Conservation (phyloP, 2,797 vertebrate genomes). For the Lagodon rhomboides region DNA sequence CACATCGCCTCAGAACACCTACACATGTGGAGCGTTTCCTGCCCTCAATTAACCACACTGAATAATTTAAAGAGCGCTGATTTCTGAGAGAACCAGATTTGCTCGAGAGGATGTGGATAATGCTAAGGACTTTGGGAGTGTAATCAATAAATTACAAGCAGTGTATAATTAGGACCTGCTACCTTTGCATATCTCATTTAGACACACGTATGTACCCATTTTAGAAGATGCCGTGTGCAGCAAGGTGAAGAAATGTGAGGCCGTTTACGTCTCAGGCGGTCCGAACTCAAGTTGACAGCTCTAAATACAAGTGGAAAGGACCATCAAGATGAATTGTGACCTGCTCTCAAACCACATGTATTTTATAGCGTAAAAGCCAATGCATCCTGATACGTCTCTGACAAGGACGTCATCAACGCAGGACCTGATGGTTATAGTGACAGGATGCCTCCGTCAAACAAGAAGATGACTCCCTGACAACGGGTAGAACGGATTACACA, state of each 20-base stretch:
- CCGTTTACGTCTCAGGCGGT: too few species aligned
- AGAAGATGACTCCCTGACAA: too few species aligned
- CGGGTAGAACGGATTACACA: too few species aligned
- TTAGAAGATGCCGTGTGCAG: slow-evolving; percentile 8
- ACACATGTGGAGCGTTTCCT: slow-evolving; percentile 55
- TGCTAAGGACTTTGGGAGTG: slow-evolving; percentile 9
- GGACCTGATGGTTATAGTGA: too few species aligned
- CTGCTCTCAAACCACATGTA: too few species aligned
- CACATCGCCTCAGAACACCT: slow-evolving; percentile 65
- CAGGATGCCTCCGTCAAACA: too few species aligned
- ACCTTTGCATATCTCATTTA: slow-evolving; percentile 31
- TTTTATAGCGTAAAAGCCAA: too few species aligned
- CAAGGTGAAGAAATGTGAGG: neutral
- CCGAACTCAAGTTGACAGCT: too few species aligned
- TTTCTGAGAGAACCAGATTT: slow-evolving; percentile 58
- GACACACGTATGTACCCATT: slow-evolving; percentile 7
- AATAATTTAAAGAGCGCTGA: slow-evolving; percentile 76
- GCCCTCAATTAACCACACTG: slow-evolving; percentile 72
- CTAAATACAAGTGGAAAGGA: too few species aligned
- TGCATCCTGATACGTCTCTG: too few species aligned
- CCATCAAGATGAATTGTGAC: too few species aligned
- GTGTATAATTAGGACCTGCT: slow-evolving; percentile 28
- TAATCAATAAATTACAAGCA: slow-evolving; percentile 43
- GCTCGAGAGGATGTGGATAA: slow-evolving; percentile 26
- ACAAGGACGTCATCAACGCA: too few species aligned